phyloP scores from a whole-genome alignment of 2,113 vertebrate genomes.

The Tursiops truncatus region DNA sequence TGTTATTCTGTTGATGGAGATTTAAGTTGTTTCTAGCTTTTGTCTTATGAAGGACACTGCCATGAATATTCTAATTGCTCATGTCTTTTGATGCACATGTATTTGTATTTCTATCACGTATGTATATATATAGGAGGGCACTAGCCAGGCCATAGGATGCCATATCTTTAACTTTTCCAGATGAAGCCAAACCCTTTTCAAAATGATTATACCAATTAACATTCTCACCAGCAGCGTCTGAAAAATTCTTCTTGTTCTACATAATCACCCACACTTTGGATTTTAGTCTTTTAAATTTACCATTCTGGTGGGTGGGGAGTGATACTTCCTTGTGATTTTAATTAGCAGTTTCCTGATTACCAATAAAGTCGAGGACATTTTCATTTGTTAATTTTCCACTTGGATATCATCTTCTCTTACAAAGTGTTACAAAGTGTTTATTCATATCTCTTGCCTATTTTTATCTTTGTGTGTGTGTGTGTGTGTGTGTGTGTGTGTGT shows the following conservation, averaged over 20 bases:
- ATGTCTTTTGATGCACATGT: not conserved
- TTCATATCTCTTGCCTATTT: not conserved
- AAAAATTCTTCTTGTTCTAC: not conserved
- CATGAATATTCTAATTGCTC: not conserved
- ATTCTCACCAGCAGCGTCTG: not conserved
- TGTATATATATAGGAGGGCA: too few species aligned
- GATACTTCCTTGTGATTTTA: not conserved
- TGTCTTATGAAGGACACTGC: not conserved
- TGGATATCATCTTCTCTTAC: not conserved
- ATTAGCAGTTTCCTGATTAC: conserved; percentile 1
- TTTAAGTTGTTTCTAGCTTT: not conserved
- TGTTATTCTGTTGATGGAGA: not conserved
- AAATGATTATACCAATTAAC: not conserved
- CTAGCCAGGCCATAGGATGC: not conserved
- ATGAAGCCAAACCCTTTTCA: not conserved
- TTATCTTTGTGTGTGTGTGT: not conserved
- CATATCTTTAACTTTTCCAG: not conserved
- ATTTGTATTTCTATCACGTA: not conserved
- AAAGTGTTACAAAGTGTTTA: not conserved
- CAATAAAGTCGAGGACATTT: not conserved
- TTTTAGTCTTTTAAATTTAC: not conserved
- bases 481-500: not conserved
- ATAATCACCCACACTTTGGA: not conserved
- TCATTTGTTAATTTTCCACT: not conserved
- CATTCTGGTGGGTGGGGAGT: not conserved